A percentile compares a stretch with the other conserved stretches of the same genome.
Conservation (phyloP, 2,888 invertebrate species). For the Carterocephalus palaemon region DNA sequence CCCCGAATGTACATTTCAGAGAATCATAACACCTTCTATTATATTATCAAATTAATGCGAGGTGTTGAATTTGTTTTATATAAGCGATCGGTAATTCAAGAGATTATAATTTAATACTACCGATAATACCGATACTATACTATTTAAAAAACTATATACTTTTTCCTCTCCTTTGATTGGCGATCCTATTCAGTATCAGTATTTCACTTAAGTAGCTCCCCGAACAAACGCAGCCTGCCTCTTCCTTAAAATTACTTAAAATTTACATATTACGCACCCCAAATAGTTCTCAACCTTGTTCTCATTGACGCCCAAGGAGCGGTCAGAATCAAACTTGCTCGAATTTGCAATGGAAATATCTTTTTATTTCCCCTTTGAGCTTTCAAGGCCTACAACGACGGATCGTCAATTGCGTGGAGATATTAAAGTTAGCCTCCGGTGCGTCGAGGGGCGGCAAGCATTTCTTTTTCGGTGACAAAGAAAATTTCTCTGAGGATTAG, state of each 20-base stretch:
- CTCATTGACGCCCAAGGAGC: slow-evolving; percentile 47
- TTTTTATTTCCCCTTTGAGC: slow-evolving; percentile 65
- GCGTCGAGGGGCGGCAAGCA: slow-evolving; percentile 18
- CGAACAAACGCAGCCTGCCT: slow-evolving; percentile 46
- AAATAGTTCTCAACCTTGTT: slow-evolving; percentile 43
- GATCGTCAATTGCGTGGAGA: slow-evolving; percentile 50
- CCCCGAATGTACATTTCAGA: no score
- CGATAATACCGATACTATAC: no score
- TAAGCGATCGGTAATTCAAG: no score
- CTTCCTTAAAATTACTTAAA: slow-evolving; percentile 44
- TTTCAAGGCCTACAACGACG: slow-evolving; percentile 46
- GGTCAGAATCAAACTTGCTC: slow-evolving; percentile 47
- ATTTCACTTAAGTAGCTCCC: slow-evolving; percentile 4
- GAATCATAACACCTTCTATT: no score
- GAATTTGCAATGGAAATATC: slow-evolving; percentile 53
- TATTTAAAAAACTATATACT: no score
- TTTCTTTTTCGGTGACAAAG: slow-evolving; percentile 16
- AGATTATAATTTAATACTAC: no score
- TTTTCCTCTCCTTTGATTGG: no score
- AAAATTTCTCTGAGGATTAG: slow-evolving; percentile 6
- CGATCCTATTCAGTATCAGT: no score
- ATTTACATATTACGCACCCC: slow-evolving; percentile 44
- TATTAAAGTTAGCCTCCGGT: slow-evolving; percentile 31
- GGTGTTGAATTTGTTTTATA: no score
- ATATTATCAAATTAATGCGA: no score